These are phyloP conservation scores for Sebastes schlegelii DNA, from an alignment of 2,113 vertebrate genomes.

Conservation along the genomic window DNA sequence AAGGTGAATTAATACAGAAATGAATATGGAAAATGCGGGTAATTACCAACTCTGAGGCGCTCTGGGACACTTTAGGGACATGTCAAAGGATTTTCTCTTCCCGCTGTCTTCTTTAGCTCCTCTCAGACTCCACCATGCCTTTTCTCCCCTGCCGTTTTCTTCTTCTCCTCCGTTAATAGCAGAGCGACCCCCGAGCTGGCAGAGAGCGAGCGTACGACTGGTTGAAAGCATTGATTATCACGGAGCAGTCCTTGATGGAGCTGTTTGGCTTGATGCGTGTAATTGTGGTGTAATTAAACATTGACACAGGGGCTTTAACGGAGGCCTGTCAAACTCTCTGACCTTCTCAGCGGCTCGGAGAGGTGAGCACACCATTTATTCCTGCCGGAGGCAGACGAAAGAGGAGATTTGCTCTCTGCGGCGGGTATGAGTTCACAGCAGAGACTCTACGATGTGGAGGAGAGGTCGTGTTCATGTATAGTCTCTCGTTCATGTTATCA, in stretches of 20 bases:
- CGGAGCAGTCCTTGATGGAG: slow-evolving; percentile 61
- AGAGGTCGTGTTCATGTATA: neutral
- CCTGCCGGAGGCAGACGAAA: slow-evolving; percentile 28
- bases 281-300: slow-evolving; percentile 77
- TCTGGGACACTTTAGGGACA: slow-evolving; percentile 71
- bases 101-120: slow-evolving; percentile 52
- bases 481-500: neutral
- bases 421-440: neutral
- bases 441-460: neutral
- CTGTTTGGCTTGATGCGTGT: slow-evolving; percentile 68
- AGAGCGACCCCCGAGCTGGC: slow-evolving; percentile 3
- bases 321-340: slow-evolving; percentile 66
- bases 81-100: slow-evolving; percentile 73
- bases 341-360: slow-evolving; percentile 57
- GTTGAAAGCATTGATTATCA: slow-evolving; percentile 72
- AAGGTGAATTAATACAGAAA: slow-evolving; percentile 82
- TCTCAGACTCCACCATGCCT: neutral
- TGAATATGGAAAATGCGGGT: slow-evolving; percentile 79
- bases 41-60: slow-evolving; percentile 77
- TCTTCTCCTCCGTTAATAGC: slow-evolving; percentile 27
- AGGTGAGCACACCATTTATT: slow-evolving; percentile 21
- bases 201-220: slow-evolving; percentile 17
- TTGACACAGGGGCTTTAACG: slow-evolving; percentile 66
- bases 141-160: slow-evolving; percentile 21
- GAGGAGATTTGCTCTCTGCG: slow-evolving; percentile 5